These are phyloP conservation scores for Prionailurus bengalensis DNA, from an alignment of 2,113 vertebrate genomes.

Conservation along the genomic window DNA sequence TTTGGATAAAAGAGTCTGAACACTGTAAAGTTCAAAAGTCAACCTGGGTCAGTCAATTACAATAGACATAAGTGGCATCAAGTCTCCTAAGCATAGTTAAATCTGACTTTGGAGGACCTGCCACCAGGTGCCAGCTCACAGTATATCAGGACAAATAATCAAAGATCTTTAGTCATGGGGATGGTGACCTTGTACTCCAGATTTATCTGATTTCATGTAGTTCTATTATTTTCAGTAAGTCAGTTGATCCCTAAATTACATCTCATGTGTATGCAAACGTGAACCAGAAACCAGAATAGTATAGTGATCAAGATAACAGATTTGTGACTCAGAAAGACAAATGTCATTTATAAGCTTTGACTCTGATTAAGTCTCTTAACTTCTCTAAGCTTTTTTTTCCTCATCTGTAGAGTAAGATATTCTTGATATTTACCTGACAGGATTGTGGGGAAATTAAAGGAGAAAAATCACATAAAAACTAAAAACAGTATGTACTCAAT, in stretches of 20 bases:
- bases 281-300: background rate
- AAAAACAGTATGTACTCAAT: background rate
- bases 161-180: background rate
- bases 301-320: background rate
- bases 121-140: background rate
- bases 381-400: constrained; percentile 6
- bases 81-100: background rate
- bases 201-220: background rate
- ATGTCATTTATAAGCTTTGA: background rate
- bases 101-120: background rate
- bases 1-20: background rate
- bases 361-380: background rate
- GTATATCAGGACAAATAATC: background rate
- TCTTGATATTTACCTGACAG: constrained; percentile 11
- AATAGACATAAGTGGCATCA: background rate
- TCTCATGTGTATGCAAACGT: background rate
- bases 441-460: background rate
- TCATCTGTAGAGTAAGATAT: background rate
- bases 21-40: background rate
- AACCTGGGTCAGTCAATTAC: background rate
- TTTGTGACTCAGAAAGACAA: constrained; percentile 18
- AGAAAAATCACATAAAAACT: background rate
- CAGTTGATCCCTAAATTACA: background rate
- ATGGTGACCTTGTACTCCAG: background rate
- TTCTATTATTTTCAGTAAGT: constrained; percentile 45